These are phyloP conservation scores for Equus quagga DNA, from an alignment of 2,113 vertebrate genomes.

Conservation along the genomic window DNA sequence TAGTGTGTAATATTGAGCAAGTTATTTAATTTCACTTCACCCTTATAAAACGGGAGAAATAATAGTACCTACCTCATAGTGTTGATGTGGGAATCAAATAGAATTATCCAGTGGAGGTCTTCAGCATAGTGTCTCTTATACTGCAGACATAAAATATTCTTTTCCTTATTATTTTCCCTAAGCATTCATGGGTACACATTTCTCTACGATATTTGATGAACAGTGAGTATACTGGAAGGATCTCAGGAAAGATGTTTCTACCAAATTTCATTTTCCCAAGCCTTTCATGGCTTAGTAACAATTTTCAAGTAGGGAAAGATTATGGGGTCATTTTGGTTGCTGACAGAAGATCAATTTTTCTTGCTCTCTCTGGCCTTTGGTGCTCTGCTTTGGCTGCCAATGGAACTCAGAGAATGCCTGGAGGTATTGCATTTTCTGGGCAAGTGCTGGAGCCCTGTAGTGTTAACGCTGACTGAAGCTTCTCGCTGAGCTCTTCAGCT, in stretches of 20 bases:
- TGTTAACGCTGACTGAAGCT: background rate
- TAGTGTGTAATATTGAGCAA: background rate
- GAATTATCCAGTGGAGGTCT: background rate
- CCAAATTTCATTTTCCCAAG: conserved; percentile 13
- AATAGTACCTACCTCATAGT: background rate
- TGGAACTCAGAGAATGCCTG: conserved; percentile 15
- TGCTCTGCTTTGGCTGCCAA: conserved; percentile 45
- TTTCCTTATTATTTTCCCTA: background rate
- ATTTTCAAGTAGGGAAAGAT: conserved; percentile 62
- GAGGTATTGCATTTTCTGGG: conserved; percentile 20
- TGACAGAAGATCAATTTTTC: conserved; percentile 55
- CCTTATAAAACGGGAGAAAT: background rate
- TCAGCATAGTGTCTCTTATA: background rate
- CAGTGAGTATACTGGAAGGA: background rate
- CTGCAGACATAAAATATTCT: background rate
- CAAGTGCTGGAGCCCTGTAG: background rate
- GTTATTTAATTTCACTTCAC: background rate
- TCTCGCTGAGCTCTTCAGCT: background rate
- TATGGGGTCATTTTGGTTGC: background rate
- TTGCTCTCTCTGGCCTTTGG: conserved; percentile 51
- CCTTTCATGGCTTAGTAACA: conserved; percentile 25
- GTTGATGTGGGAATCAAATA: background rate
- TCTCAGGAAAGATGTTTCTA: conserved; percentile 9
- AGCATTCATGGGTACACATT: background rate
- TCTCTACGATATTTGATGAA: conserved; percentile 10